Evolutionary conservation across 2,888 invertebrate genomes (phyloP), one percentile per base, ranked within the genome.

Genomic region (Netelia melanura): DNA sequence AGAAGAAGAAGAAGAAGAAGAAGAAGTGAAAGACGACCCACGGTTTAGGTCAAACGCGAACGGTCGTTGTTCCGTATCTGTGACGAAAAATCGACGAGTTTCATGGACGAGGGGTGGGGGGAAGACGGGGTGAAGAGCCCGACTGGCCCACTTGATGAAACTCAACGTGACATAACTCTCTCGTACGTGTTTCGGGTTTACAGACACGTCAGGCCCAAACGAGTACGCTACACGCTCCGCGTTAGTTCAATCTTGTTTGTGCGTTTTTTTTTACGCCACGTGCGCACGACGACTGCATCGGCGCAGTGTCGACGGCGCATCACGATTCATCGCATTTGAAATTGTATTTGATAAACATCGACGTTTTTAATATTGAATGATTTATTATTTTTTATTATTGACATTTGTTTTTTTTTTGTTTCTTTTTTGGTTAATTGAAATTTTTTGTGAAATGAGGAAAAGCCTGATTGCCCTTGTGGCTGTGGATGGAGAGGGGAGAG

Each of bases 141-240:
- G 84, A 77, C 84, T 89, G 89, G 89, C 86, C 90, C 89, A 91
- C 89, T 89, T 91, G 78, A 76, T 70, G 82, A 70, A 83, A 68
- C 68, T 38, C 38, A 48, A 86, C 86, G 85, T 90, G 90, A 91
- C 88, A 89, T 89, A 91, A 91, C 84, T 81, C 44, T 17, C 44
- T 25, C 44, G 76, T 23, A 64, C 56, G 61, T 70, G 52, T 3
- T 38, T 76, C 52, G 30, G 23, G 23, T 23, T 14, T 48, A 48
- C 14, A 3, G 48, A 48, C 48, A 3, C 38, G 38, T 6, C 38
- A 6, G 38, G 38, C 38, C 38, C 38, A 38, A 5, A 38, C 38
- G 38, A 38, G 38, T 38, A 38, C 38, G 30, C 30, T 30, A 30
- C 30, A 30, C 30, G 38, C 38, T 38, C 8, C 3, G 14, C 14